Base-by-base conservation (phyloP, 2,888 invertebrate species). In the Gnatocerus cornutus region DNA sequence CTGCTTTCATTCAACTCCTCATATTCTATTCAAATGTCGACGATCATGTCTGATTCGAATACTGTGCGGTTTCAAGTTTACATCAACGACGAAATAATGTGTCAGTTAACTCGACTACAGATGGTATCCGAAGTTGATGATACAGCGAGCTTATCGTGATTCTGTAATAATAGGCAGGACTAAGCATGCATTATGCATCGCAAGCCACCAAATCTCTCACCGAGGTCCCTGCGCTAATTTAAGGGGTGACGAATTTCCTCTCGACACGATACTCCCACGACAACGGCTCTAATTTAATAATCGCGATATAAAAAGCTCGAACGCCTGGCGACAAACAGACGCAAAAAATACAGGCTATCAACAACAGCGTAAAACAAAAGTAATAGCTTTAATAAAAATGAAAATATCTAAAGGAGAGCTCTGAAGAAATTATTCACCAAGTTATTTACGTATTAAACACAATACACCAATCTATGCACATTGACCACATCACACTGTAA, bases 211-310 rank as follows among this genome's bases (percentile, higher is more conserved):
- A 67, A 62, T 68, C 62, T 62, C 48, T 62, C 55, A 68, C 62
- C 53, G 16, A 62, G 27, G 37, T 68, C 55, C 39, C 55, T 53
- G 41, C 39, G 46, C 68, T 62, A 68, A 68, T 68, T 68, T 62
- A 62, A 48, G 37, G 46, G 52, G 68, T 68, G 68, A 68, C 62
- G 62, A 62, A 68, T 62, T 62, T 55, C 55, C 68, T 68, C 62
- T 68, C 62, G 16, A 29, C 62, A 37, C 52, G 41, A 59, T 62
- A 33, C 39, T 55, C 62, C 68, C 61, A 27, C 37, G 14, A 62
- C 30, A 48, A 52, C 41, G 14, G 21, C 29, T 50, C 58, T 58
- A 66, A 58, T 64, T 69, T 64, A 63, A 69, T 65, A 65, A 69
- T 59, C 12, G n/a, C 45, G 64, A 58, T 50, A 52, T 56, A 64